Base-by-base conservation (phyloP, 2,888 invertebrate genomes). In the Acanthosepion esculentum region DNA sequence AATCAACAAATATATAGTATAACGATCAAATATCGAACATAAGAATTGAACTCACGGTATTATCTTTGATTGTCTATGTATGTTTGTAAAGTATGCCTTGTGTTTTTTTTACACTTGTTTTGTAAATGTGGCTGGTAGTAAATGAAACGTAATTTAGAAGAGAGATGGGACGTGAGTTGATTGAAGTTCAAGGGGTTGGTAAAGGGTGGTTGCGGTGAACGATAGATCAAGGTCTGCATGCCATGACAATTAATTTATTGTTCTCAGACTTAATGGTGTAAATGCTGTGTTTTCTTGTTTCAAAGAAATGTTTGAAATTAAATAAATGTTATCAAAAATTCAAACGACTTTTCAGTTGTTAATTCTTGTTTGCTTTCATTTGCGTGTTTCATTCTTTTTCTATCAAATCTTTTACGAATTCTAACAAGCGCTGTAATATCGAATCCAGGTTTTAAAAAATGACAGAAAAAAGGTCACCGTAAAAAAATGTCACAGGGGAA, bases 281-380 rank as follows among this genome's bases (percentile, higher is more conserved):
- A 78, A 78, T 78, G 78, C 78, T 78, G 33, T 78, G 33, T 78
- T 33, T 78, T 78, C 78, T 78, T 78, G 78, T 78, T 78, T 78
- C 78, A 78, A 33, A 78, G 78, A 78, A 78, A n/a, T 10, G 78
- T 78, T 78, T 78, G n/a, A 78, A 78, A 78, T 78, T n/a, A 78
- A 78, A 78, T 78, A 78, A 78, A 78, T 78, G 78, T 78, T 78
- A 78, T 78, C n/a, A 78, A 78, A 78, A 78, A n/a, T 78, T 78
- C n/a, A 78, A 33, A 78, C 5, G 12, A 3, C 33, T 18, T n/a
- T 78, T 78, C 10, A n/a, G 2, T 78, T 18, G n/a, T 78, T 78
- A n/a, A n/a, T 78, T 78, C n/a, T 23, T 59, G 59, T n/a, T 78
- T 78, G 0, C 12, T 78, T 29, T 78, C n/a, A 7, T 64, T 78